These are phyloP conservation scores for Xanthia icteritia DNA, from an alignment of 2,888 invertebrate species.

Conservation along the genomic window DNA sequence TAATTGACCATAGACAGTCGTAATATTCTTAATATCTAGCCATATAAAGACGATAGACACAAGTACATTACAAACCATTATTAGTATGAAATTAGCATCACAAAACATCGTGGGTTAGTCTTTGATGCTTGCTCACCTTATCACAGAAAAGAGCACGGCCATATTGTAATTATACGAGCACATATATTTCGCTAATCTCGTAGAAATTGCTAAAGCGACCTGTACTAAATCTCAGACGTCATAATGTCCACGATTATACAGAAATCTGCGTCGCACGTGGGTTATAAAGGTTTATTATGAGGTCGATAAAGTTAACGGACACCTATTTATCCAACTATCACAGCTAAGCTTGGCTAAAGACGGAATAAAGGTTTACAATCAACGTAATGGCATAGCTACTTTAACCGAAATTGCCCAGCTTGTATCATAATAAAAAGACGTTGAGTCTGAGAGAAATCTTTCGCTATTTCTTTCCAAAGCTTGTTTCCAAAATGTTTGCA, in stretches of 20 bases:
- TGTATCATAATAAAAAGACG: conserved; percentile 30
- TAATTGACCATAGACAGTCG: conserved; percentile 6
- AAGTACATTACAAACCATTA: neutral
- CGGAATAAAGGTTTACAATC: conserved; percentile 56
- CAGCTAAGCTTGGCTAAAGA: conserved; percentile 52
- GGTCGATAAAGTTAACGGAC: conserved; percentile 64
- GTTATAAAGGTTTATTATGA: conserved; percentile 63
- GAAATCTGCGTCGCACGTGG: conserved; percentile 63
- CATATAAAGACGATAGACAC: neutral
- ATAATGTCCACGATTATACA: conserved; percentile 62
- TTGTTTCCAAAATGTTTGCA: neutral
- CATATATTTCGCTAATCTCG: conserved; percentile 60
- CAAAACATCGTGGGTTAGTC: conserved; percentile 30
- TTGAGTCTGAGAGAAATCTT: conserved; percentile 23
- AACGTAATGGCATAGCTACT: conserved; percentile 56
- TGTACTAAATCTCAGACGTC: conserved; percentile 59
- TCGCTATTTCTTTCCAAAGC: neutral
- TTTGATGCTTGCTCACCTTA: conserved; percentile 27
- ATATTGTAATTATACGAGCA: conserved; percentile 61
- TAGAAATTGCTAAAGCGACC: conserved; percentile 58
- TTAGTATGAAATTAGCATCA: conserved; percentile 39
- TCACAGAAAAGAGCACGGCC: conserved; percentile 45
- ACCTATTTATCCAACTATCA: conserved; percentile 64
- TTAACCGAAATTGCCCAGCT: conserved; percentile 51
- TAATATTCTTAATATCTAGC: conserved; percentile 11